These are phyloP conservation scores for Eumeta japonica DNA, from an alignment of 1,140 invertebrate genomes.

Conservation along the genomic window DNA sequence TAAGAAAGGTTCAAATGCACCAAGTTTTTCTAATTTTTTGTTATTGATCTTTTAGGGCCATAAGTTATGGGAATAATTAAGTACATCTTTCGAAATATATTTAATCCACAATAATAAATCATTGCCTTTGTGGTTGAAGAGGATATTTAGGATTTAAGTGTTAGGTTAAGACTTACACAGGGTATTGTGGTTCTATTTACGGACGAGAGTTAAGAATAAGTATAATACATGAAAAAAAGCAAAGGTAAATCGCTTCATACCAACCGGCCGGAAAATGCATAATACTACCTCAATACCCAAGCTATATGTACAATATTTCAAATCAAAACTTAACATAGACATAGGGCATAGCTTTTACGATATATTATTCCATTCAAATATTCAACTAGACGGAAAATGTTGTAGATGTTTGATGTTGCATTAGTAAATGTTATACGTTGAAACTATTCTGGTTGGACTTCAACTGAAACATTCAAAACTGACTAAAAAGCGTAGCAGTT, in stretches of 20 bases:
- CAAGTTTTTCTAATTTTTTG: conserved; percentile 45
- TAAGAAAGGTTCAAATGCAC: conserved; percentile 27
- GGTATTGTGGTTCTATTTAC: conserved; percentile 56
- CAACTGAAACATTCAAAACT: conserved; percentile 2
- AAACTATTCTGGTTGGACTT: conserved; percentile 4
- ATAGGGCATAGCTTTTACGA: conserved; percentile 30
- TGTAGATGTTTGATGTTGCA: not conserved
- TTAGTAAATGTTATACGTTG: conserved; percentile 2
- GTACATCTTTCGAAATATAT: conserved; percentile 40
- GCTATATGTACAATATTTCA: conserved; percentile 38
- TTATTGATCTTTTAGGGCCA: no score
- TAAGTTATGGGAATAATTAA: conserved; percentile 42
- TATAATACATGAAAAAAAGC: not conserved
- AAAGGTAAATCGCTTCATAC: not conserved
- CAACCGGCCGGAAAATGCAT: conserved; percentile 16
- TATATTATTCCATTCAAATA: conserved; percentile 1
- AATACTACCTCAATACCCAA: conserved; percentile 55
- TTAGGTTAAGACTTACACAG: conserved; percentile 53
- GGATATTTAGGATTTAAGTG: conserved; percentile 49
- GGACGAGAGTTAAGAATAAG: conserved; percentile 33
- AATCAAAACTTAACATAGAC: conserved; percentile 41
- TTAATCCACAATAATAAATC: no score
- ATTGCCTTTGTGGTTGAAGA: no score
- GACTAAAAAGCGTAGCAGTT: not conserved
- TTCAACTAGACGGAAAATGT: no score